A percentile compares a stretch with the other conserved stretches of the same genome.
Conservation (phyloP, 2,888 invertebrate genomes). For the Leucozona laternaria region DNA sequence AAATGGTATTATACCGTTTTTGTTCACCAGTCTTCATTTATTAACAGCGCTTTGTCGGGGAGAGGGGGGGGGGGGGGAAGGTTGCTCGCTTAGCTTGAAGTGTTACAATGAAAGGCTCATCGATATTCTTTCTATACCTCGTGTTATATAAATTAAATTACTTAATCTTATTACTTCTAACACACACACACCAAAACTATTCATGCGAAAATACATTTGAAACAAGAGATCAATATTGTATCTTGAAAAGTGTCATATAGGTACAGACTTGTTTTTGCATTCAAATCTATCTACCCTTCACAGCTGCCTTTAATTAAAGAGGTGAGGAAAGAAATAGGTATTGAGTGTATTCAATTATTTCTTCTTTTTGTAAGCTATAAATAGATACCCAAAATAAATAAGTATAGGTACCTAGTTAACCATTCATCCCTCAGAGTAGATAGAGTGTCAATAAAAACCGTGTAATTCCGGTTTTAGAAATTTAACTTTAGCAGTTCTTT, state of each 20-base stretch:
- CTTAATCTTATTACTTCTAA: background rate
- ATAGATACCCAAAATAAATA: background rate
- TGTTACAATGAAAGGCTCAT: no score
- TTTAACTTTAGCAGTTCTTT: background rate
- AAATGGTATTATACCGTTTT: no score
- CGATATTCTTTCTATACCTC: no score
- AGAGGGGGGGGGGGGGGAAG: no score
- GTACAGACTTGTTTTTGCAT: background rate
- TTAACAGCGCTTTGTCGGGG: background rate
- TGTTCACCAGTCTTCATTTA: no score
- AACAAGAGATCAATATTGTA: constrained; percentile 7
- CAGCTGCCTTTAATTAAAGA: constrained; percentile 22
- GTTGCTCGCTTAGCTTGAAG: no score
- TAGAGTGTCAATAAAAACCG: background rate
- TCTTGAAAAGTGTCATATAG: background rate
- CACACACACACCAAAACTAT: background rate
- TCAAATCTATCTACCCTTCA: background rate
- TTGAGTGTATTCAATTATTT: background rate
- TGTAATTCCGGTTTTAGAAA: constrained; percentile 9
- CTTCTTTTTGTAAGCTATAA: constrained; percentile 5
- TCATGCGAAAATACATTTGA: background rate
- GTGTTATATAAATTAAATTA: background rate
- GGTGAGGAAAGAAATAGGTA: constrained; percentile 6
- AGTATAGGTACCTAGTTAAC: background rate
- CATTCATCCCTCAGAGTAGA: constrained; percentile 27